A percentile compares a stretch with the other conserved stretches of the same genome.
Evolutionary conservation across 2,113 vertebrate species (phyloP).

Genomic region (Gallinago undulata): DNA sequence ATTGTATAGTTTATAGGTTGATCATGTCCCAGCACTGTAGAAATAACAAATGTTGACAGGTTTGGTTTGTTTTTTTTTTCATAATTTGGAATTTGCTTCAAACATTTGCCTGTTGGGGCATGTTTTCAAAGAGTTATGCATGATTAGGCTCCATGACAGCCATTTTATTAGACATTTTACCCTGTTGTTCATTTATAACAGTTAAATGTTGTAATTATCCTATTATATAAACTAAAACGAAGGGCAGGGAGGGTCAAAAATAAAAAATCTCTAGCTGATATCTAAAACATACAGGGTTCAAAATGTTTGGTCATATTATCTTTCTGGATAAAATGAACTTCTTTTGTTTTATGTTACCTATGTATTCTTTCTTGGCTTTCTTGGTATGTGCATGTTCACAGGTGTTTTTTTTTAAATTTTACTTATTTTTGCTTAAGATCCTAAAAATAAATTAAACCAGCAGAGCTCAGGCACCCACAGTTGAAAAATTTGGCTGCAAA

Average conservation of each 20-base stretch:
- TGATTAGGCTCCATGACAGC: constrained; percentile 7
- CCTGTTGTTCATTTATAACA: constrained; percentile 9
- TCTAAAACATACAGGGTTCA: neutral
- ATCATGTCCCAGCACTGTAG: neutral
- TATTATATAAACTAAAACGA: neutral
- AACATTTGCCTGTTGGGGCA: neutral
- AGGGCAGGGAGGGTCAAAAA: neutral
- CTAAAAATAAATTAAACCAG: neutral
- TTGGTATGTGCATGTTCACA: neutral
- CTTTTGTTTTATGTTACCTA: neutral
- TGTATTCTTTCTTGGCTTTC: neutral
- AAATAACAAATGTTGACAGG: constrained; percentile 8
- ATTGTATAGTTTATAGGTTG: neutral
- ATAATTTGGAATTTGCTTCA: neutral
- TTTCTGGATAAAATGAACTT: neutral
- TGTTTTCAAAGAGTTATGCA: constrained; percentile 20
- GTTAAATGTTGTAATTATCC: constrained; percentile 51
- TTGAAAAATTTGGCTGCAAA: neutral
- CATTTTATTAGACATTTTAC: constrained; percentile 20
- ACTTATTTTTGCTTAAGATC: neutral
- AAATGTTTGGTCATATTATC: neutral
- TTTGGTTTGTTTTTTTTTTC: neutral
- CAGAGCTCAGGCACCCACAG: neutral
- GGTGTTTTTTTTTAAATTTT: neutral
- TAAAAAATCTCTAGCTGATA: neutral